Percentiles rank a stretch among this genome's conserved stretches.
These are phyloP conservation scores for Lampris incognitus DNA, from an alignment of 2,113 vertebrate genomes.

Conservation along the genomic window DNA sequence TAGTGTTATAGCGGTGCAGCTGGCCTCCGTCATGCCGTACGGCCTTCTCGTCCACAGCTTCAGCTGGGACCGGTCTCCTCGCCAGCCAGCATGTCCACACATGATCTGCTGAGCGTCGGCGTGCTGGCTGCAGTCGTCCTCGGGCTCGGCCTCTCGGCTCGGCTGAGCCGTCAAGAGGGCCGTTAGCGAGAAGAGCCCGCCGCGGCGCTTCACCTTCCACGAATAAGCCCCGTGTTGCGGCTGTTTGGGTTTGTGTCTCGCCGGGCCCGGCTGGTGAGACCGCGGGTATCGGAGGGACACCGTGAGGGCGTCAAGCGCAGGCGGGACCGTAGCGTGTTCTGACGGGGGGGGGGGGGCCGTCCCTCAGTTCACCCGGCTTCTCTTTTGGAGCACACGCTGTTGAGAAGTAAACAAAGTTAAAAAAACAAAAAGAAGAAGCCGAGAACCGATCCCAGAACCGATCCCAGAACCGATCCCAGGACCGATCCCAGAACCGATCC, in stretches of 20 bases:
- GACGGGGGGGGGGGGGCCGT: neutral
- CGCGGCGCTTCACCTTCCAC: constrained; percentile 1
- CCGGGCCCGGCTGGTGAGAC: neutral
- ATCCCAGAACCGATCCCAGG: too few relatives aligned
- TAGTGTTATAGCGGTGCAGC: neutral
- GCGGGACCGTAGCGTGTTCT: neutral
- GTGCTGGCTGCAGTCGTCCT: constrained; percentile 41
- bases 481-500: too few relatives aligned
- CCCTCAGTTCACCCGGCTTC: neutral
- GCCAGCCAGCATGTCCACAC: constrained; percentile 50
- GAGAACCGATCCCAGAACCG: too few relatives aligned
- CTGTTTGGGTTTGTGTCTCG: neutral
- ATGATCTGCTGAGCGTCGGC: constrained; percentile 36
- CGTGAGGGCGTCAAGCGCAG: neutral
- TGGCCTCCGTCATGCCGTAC: neutral
- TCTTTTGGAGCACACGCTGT: too few relatives aligned
- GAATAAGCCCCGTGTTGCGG: neutral
- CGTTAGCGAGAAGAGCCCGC: neutral
- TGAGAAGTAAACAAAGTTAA: too few relatives aligned
- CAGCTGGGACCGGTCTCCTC: neutral
- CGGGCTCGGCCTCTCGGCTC: constrained; percentile 16
- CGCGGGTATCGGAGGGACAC: neutral
- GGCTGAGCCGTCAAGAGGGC: constrained; percentile 3
- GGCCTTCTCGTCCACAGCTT: neutral
- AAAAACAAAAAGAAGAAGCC: too few relatives aligned